phyloP scores from a whole-genome alignment of 2,113 vertebrate species.

The Periophthalmus modestus region DNA sequence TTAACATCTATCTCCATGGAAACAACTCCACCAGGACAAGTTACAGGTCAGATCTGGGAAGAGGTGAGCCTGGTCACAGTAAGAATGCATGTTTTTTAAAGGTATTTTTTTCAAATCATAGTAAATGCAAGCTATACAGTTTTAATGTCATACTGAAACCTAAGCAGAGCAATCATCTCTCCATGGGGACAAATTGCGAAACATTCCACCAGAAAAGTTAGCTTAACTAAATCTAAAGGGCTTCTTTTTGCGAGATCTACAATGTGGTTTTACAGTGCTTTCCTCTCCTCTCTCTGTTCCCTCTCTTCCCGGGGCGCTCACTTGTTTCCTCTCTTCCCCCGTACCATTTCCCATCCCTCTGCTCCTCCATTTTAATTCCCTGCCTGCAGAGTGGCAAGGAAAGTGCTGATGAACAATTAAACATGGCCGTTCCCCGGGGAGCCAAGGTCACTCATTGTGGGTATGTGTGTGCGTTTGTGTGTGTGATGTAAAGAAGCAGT shows the following conservation, averaged over 20 bases:
- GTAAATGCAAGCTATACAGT: no score
- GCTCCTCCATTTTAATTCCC: constrained; percentile 61
- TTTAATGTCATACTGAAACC: no score
- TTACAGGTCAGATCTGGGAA: no score
- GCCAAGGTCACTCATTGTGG: constrained; percentile 60
- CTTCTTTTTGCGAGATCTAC: not conserved
- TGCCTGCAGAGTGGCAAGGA: constrained; percentile 58
- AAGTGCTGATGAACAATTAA: constrained; percentile 77
- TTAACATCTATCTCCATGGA: no score
- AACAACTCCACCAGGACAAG: no score
- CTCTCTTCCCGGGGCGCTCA: not conserved
- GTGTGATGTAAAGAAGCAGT: constrained; percentile 4
- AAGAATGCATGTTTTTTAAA: no score
- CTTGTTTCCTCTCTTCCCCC: constrained; percentile 3
- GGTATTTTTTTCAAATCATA: no score
- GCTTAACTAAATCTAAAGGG: not conserved
- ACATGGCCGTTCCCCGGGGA: constrained; percentile 65
- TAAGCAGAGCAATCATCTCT: not conserved
- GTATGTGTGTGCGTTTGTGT: constrained; percentile 26
- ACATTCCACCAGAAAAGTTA: not conserved
- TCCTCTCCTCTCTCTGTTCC: constrained; percentile 10
- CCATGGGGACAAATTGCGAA: no score
- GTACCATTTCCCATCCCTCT: constrained; percentile 39
- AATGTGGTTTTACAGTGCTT: not conserved
- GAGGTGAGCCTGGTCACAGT: no score